Evolutionary conservation across 2,797 vertebrate genomes (phyloP).

Genomic region (Pseudocheirus occidentalis): DNA sequence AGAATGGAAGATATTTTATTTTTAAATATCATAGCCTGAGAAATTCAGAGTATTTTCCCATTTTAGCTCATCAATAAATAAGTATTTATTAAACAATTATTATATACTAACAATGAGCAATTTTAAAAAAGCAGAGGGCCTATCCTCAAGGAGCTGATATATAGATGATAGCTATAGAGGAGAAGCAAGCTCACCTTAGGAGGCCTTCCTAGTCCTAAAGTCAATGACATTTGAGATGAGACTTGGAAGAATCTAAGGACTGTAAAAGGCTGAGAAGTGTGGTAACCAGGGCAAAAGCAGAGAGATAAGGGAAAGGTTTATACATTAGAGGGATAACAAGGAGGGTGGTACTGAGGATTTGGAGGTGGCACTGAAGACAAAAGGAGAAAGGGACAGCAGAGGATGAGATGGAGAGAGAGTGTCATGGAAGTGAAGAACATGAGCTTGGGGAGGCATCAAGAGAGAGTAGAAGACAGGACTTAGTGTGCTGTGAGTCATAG

Average conservation of each 20-base stretch:
- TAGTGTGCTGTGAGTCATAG: no score
- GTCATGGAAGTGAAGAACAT: no score
- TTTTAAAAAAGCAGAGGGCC: not conserved
- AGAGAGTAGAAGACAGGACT: no score
- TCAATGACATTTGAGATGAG: not conserved
- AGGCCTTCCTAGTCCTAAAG: no score
- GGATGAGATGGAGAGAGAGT: no score
- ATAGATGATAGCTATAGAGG: not conserved
- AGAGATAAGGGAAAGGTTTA: no score
- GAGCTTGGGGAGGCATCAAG: no score
- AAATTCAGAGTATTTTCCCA: not conserved
- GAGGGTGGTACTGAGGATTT: no score
- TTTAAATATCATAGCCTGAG: not conserved
- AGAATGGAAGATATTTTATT: constrained; percentile 5
- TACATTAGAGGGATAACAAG: no score
- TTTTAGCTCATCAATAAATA: not conserved
- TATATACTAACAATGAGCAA: not conserved
- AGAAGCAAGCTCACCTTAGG: no score
- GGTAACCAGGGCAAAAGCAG: not conserved
- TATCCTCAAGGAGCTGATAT: not conserved
- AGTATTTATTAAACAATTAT: not conserved
- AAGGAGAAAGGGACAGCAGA: no score
- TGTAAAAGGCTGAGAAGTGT: not conserved
- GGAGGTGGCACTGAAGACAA: no score
- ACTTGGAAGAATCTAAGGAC: not conserved